These are phyloP conservation scores for Dicrostonyx torquatus DNA, from an alignment of 2,797 vertebrate genomes.

Conservation along the genomic window DNA sequence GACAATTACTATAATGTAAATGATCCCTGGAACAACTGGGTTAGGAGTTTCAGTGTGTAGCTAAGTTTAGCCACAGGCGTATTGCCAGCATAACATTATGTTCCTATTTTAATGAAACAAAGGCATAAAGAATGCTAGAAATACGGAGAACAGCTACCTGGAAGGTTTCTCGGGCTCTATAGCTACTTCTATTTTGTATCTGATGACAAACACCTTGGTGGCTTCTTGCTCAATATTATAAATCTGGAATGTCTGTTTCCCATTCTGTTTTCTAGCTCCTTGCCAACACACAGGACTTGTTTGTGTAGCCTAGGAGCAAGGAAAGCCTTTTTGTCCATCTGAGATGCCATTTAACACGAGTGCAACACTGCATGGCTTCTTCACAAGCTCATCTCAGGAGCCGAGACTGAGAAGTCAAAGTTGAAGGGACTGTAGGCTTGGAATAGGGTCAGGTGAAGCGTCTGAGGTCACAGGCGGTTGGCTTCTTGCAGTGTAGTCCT, in stretches of 20 bases:
- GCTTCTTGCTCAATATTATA: constrained; percentile 53
- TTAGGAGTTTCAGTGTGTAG: neutral
- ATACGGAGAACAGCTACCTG: constrained; percentile 23
- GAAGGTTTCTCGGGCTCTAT: constrained; percentile 9
- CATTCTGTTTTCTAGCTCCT: neutral
- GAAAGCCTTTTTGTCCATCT: neutral
- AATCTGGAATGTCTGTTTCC: constrained; percentile 20
- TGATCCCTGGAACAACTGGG: neutral
- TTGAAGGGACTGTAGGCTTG: no score
- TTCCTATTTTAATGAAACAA: neutral
- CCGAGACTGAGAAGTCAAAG: neutral
- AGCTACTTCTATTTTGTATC: constrained; percentile 32
- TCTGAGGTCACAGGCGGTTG: neutral
- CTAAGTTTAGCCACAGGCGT: neutral
- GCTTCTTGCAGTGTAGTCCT: neutral
- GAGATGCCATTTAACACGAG: neutral
- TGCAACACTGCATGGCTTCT: neutral
- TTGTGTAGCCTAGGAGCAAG: neutral
- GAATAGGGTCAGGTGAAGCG: neutral
- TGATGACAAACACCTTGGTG: neutral
- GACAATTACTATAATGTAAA: neutral
- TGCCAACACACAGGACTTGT: neutral
- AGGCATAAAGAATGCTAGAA: constrained; percentile 4
- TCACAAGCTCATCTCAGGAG: neutral
- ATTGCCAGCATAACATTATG: neutral